Percentiles rank a stretch among this genome's conserved stretches.
phyloP scores from a whole-genome alignment of 1,140 invertebrate species.

The Calliopsis andreniformis region DNA sequence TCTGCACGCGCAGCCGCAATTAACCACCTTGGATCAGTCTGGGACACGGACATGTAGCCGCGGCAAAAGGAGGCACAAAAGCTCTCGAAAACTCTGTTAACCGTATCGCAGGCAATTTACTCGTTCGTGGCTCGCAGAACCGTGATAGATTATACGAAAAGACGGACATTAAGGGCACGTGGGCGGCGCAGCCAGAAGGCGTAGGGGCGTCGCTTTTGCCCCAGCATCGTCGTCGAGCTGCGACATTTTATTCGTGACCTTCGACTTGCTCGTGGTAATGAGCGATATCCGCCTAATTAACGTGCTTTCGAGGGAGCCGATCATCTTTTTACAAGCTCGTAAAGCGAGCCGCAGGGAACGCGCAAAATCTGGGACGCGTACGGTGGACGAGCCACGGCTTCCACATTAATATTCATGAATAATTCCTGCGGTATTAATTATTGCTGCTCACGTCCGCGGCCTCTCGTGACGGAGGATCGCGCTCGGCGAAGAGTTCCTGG shows the following conservation, averaged over 20 bases:
- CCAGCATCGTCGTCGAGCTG: not conserved
- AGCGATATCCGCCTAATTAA: conserved; percentile 55
- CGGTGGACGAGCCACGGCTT: not conserved
- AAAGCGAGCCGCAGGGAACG: not conserved
- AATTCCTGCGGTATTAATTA: conserved; percentile 27
- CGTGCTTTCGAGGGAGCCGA: conserved; percentile 16
- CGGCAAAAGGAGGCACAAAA: not conserved
- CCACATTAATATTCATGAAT: conserved; percentile 49
- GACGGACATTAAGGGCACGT: conserved; percentile 49
- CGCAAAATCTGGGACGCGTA: conserved; percentile 24
- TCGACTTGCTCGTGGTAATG: conserved; percentile 40
- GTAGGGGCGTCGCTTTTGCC: conserved; percentile 14
- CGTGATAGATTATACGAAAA: conserved; percentile 13
- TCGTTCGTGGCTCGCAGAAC: not conserved
- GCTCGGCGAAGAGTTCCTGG: not conserved
- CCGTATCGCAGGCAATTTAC: not conserved
- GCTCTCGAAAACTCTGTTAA: not conserved
- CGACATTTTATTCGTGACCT: conserved; percentile 41
- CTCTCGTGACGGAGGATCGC: conserved; percentile 13
- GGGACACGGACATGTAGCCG: not conserved
- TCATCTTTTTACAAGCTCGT: conserved; percentile 37
- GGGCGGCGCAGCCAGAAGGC: conserved; percentile 25
- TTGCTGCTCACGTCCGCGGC: not conserved
- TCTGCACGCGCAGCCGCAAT: not conserved
- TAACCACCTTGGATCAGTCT: not conserved